These are phyloP conservation scores for Chrysina gloriosa DNA, from an alignment of 2,888 invertebrate species.

Conservation along the genomic window DNA sequence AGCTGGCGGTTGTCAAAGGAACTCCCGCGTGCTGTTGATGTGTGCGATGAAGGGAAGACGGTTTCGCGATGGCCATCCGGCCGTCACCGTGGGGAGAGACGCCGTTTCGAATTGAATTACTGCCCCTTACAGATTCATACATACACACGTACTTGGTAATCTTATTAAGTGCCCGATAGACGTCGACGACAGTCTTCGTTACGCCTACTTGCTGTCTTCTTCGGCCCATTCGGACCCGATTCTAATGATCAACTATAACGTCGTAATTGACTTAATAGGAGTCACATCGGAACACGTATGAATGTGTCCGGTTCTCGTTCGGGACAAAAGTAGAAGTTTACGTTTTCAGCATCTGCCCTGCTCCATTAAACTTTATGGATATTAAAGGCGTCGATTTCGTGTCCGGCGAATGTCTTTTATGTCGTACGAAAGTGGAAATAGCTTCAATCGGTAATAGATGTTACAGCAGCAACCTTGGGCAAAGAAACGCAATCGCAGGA, in stretches of 20 bases:
- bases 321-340: too few relatives aligned
- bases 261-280: constrained; percentile 20
- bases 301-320: too few relatives aligned
- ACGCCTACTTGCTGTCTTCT: constrained; percentile 10
- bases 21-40: constrained; percentile 57
- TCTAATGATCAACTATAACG: constrained; percentile 19
- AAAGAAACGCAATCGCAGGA: too few relatives aligned
- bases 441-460: too few relatives aligned
- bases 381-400: too few relatives aligned
- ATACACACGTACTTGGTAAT: constrained; percentile 49
- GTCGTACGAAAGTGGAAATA: not conserved
- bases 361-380: too few relatives aligned
- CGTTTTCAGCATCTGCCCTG: too few relatives aligned
- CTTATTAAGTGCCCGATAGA: constrained; percentile 52
- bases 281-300: not conserved
- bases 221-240: not conserved
- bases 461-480: too few relatives aligned
- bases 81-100: constrained; percentile 48
- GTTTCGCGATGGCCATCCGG: constrained; percentile 45
- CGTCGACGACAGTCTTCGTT: constrained; percentile 38
- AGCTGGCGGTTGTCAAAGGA: constrained; percentile 53
- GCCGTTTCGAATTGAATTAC: constrained; percentile 57
- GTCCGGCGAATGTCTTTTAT: not conserved
- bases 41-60: constrained; percentile 60
- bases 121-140: constrained; percentile 57